Base-by-base conservation (phyloP, 2,888 invertebrate species). In the Trimorus sp. region DNA sequence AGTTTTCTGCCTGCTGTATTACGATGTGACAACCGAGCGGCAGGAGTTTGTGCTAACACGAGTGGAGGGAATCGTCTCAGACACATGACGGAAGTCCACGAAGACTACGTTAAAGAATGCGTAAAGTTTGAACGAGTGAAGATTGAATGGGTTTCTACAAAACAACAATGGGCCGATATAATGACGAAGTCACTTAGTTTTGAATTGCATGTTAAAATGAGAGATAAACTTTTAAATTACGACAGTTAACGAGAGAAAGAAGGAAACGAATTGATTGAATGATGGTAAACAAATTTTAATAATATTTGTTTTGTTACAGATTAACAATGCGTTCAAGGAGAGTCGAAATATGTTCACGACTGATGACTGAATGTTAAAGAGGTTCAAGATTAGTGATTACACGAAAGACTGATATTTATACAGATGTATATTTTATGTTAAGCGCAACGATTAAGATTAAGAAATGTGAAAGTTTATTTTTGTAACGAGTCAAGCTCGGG, bases 11-110 rank as follows among this genome's bases (percentile, higher is more conserved):
- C 84, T 26, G 71, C 68, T 26, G 78, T 54, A n/a, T 14, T 84
- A 12, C 60, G 66, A 68, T 84, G 82, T 80, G 78, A 84, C 40
- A 83, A 84, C 40, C 73, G 77, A 74, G 83, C 84, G 15, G 83
- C 83, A 37, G 36, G 36, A n/a, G 48, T 54, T 11, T 38, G 58
- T 14, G 58, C 38, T 15, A 38, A 58, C n/a, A 58, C 58, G 12
- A 38, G 14, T 12, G 58, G 58, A n/a, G 58, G 38, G 7, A 58
- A 58, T 37, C 12, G 15, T n/a, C 14, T 58, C 12, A 37, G 58
- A 58, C 54, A 58, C 58, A 38, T 58, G 58, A 38, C 58, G 6
- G 38, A 58, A 37, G 14, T 58, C 36, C 53, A 59, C 8, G 48
- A 56, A 26, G 54, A 51, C 16, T 75, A 80, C 53, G 65, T 75